A percentile compares a stretch with the other conserved stretches of the same genome.
These are phyloP conservation scores for Netelia fuscicornis DNA, from an alignment of 2,888 invertebrate species.

Conservation along the genomic window DNA sequence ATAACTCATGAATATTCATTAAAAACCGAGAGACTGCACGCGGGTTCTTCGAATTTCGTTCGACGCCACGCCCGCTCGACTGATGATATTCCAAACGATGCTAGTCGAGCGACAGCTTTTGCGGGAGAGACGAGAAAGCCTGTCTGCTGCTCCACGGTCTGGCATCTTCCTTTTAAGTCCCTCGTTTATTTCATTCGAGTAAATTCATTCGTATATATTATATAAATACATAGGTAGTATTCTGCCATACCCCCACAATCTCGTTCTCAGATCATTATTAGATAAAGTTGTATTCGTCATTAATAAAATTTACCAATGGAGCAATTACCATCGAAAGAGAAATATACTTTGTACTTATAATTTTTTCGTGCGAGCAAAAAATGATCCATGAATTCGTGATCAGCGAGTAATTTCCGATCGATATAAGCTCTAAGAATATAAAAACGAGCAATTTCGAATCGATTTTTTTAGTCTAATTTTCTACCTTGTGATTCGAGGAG, in stretches of 20 bases:
- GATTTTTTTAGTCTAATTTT: too few species aligned
- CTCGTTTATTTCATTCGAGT: constrained; percentile 22
- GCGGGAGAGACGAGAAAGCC: constrained; percentile 26
- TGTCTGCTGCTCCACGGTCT: neutral
- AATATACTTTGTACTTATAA: neutral
- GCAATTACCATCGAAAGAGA: neutral
- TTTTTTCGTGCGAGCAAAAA: constrained; percentile 12
- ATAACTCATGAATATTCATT: constrained; percentile 66
- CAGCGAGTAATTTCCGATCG: too few species aligned
- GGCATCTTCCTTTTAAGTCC: constrained; percentile 4
- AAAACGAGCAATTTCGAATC: too few species aligned
- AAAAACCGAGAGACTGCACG: constrained; percentile 31
- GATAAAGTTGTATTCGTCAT: neutral
- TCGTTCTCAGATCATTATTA: neutral
- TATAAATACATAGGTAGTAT: too few species aligned
- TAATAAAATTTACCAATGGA: neutral
- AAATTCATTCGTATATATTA: constrained; percentile 15
- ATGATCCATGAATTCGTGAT: too few species aligned
- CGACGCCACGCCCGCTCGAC: constrained; percentile 31
- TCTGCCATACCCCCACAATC: too few species aligned
- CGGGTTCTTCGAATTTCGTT: constrained; percentile 18
- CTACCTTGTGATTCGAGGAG: too few species aligned
- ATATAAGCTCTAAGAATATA: too few species aligned
- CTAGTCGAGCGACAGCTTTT: constrained; percentile 52
- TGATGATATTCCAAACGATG: constrained; percentile 60